Percentiles rank a stretch among this genome's conserved stretches.
Conservation (phyloP, 1,140 invertebrate genomes). For the Calephelis virginiensis region DNA sequence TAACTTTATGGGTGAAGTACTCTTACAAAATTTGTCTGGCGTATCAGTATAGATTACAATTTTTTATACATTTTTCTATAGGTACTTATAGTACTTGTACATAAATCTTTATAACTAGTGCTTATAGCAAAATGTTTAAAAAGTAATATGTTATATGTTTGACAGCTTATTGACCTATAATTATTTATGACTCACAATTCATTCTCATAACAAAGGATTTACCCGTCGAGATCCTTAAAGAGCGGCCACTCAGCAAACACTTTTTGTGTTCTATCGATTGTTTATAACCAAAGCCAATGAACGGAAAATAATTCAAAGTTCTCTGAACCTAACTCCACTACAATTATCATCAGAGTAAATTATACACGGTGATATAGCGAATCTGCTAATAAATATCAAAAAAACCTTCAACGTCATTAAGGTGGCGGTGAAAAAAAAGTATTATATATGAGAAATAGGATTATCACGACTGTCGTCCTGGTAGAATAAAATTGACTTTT, state of each 20-base stretch:
- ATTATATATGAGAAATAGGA: too few species aligned
- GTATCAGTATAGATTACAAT: too few species aligned
- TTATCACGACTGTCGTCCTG: too few species aligned
- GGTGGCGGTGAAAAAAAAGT: too few species aligned
- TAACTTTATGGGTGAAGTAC: too few species aligned
- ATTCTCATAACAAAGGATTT: slow-evolving; percentile 6
- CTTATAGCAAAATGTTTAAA: too few species aligned
- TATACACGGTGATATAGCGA: slow-evolving; percentile 11
- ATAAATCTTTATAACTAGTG: too few species aligned
- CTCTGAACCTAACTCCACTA: slow-evolving; percentile 22
- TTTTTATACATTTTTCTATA: too few species aligned
- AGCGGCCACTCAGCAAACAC: slow-evolving; percentile 26
- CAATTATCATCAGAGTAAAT: slow-evolving; percentile 12
- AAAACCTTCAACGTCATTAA: background rate
- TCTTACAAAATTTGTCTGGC: too few species aligned
- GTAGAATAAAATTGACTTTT: too few species aligned
- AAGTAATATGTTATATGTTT: too few species aligned
- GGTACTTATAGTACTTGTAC: too few species aligned
- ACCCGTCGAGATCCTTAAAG: slow-evolving; percentile 29
- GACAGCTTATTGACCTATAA: background rate
- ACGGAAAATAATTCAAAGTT: slow-evolving; percentile 34
- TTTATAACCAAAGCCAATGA: slow-evolving; percentile 38
- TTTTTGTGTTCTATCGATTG: slow-evolving; percentile 39
- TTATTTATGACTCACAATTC: background rate
- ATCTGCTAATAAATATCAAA: background rate